Base-by-base conservation (phyloP, 1,140 invertebrate species). In the Planococcus citri region DNA sequence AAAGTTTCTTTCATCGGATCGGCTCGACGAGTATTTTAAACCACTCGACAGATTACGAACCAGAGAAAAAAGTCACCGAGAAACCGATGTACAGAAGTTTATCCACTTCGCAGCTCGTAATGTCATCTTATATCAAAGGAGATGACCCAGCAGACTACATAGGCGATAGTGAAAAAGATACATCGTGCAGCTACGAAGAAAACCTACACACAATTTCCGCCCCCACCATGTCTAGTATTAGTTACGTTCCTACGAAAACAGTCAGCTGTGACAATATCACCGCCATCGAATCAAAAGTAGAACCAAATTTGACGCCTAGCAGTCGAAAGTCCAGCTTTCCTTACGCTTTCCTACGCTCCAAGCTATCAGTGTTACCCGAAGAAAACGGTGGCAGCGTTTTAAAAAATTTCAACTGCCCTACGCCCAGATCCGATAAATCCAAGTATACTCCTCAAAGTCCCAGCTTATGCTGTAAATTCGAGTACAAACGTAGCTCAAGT, bases 111-210 rank as follows among this genome's bases (percentile, higher is more conserved):
- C 87, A 88, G 74, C 76, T 89, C 71, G 83, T 83, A 69, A 82
- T 79, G 51, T 82, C 82, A 71, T 87, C 86, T 0, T 90, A 89
- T 75, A 83, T 89, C 17, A 87, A 87, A 75, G 87, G 86, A 41
- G 88, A 89, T 73, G 88, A 89, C 80, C 88, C 88, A 17, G 87
- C 87, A 9, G 87, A 89, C 74, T 87, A 87, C 20, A 82, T 90
- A 60, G 87, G 88, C 75, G 79, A 87, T 57, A 81, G 83, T 71
- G 74, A 75, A 61, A 74, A 77, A 17, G 78, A 78, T 33, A 74
- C 78, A 74, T 77, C 80, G 73, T 76, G 79, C 73, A 79, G 14
- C 8, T n/a, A 27, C 12, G 25, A 10, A 60, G 51, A 60, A 21
- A 27, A 70, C 27, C 12, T 21, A 60, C 1, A 41, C 73, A 29